Evolutionary conservation across 2,113 vertebrate species (phyloP), one percentile per base, ranked within the genome.

Genomic region (Ramphastos sulfuratus): DNA sequence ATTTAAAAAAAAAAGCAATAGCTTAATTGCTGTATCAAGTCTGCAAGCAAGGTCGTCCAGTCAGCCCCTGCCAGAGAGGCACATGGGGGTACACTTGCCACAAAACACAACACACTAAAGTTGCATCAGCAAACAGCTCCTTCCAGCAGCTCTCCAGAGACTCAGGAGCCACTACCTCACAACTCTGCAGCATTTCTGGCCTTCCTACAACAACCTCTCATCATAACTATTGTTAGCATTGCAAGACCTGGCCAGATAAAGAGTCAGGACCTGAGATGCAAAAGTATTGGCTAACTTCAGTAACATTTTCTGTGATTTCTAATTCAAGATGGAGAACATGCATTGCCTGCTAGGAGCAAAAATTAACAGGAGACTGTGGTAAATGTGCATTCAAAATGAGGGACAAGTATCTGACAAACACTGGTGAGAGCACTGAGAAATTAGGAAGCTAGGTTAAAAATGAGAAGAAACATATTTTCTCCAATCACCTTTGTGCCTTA

Each of bases 41-140:
- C 63, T 12, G 28, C 0, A 0, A 70, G 35, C 35, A 30, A 21
- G 9, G 12, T 8, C 52, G 66, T 28, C 65, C 27, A 52, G 55
- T 42, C 55, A 78, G 37, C 17, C 54, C 35, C 52, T 31, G 25
- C n/a, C 33, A 37, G 63, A 58, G 21, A 37, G 31, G 30, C 74
- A 33, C 6, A 5, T 3, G 7, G 48, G 35, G 23, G 5, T 23
- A 15, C 0, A 1, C 11, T 61, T 6, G n/a, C 25, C 1, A 1
- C 12, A 42, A 75, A 79, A 82, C 44, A 55, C 33, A 23, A 73
- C 64, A 24, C 48, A 72, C 19, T 52, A 39, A 69, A 13, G 39
- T 20, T 61, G 30, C 44, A 70, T 15, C 82, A 73, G 54, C 27
- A 27, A 71, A 75, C 10, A 15, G 27, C 15, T 10, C 60, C 77